Percentiles rank a stretch among this genome's conserved stretches.
These are phyloP conservation scores for Bellardia bayeri DNA, from an alignment of 2,888 invertebrate species.

Conservation along the genomic window DNA sequence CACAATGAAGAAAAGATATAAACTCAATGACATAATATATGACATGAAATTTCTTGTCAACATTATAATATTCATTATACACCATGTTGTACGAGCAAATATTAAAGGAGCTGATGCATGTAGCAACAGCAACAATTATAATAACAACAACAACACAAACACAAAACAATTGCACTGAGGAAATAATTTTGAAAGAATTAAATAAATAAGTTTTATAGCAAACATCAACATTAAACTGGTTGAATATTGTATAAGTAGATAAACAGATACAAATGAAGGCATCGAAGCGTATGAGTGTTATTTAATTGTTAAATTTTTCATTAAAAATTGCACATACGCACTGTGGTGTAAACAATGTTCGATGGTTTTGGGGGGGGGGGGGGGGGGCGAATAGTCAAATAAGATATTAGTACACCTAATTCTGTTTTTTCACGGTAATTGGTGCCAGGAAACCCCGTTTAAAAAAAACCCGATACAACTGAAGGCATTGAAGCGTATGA, in stretches of 20 bases:
- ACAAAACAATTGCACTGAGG: slow-evolving; percentile 1
- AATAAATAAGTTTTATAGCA: slow-evolving; percentile 8
- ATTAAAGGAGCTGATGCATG: not conserved
- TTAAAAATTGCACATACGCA: slow-evolving; percentile 13
- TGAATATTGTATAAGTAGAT: not conserved
- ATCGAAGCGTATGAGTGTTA: slow-evolving; percentile 12
- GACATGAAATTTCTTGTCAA: slow-evolving; percentile 18
- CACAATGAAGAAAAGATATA: not conserved
- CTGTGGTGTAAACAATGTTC: not conserved
- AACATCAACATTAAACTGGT: not conserved
- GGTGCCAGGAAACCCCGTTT: too few relatives aligned
- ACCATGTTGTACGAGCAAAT: slow-evolving; percentile 3
- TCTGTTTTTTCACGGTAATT: too few relatives aligned
- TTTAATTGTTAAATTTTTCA: not conserved
- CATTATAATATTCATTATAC: slow-evolving; percentile 19
- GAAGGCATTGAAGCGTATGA: too few relatives aligned
- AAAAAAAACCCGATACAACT: too few relatives aligned
- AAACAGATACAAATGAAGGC: not conserved
- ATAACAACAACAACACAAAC: not conserved
- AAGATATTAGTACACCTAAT: too few relatives aligned
- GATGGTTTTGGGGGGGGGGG: too few relatives aligned
- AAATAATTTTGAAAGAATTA: slow-evolving; percentile 19
- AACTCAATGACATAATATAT: slow-evolving; percentile 24
- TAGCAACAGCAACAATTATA: not conserved
- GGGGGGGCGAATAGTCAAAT: too few relatives aligned